A percentile compares a stretch with the other conserved stretches of the same genome.
These are phyloP conservation scores for Paralichthys olivaceus DNA, from an alignment of 2,113 vertebrate species.

Conservation along the genomic window DNA sequence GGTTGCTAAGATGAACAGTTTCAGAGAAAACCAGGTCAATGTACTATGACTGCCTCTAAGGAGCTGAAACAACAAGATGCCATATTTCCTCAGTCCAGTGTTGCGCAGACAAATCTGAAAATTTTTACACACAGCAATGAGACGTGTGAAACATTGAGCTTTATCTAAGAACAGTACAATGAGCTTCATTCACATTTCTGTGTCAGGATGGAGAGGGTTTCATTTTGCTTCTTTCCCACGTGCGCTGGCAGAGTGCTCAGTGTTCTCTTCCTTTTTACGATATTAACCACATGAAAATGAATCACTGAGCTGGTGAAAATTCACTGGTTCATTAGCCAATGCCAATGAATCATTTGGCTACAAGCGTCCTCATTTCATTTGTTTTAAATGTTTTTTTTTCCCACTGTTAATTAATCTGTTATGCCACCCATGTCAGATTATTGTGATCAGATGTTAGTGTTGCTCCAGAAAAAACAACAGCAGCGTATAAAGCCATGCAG, in stretches of 20 bases:
- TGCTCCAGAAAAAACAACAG: constrained; percentile 10
- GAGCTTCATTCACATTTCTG: background rate
- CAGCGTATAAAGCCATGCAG: background rate
- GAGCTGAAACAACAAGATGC: constrained; percentile 52
- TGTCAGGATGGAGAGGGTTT: background rate
- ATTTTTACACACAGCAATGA: constrained; percentile 12
- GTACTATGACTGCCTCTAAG: constrained; percentile 58
- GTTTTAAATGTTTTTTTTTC: constrained; percentile 31
- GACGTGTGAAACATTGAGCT: constrained; percentile 29
- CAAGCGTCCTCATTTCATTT: constrained; percentile 50
- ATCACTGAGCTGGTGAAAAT: constrained; percentile 30
- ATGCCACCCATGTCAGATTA: constrained; percentile 36
- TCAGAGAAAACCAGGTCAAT: constrained; percentile 75
- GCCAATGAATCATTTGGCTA: constrained; percentile 55
- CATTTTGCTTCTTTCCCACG: background rate
- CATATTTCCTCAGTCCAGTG: constrained; percentile 10
- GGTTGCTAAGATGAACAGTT: constrained; percentile 69
- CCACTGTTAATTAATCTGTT: constrained; percentile 54
- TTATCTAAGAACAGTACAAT: constrained; percentile 8
- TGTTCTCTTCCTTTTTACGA: constrained; percentile 25
- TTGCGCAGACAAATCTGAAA: constrained; percentile 17
- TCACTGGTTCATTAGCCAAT: constrained; percentile 44
- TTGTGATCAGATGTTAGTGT: background rate
- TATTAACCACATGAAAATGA: constrained; percentile 48
- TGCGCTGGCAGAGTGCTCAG: constrained; percentile 21